Conservation (phyloP, 2,113 vertebrate genomes). For the Sminthopsis crassicaudata region DNA sequence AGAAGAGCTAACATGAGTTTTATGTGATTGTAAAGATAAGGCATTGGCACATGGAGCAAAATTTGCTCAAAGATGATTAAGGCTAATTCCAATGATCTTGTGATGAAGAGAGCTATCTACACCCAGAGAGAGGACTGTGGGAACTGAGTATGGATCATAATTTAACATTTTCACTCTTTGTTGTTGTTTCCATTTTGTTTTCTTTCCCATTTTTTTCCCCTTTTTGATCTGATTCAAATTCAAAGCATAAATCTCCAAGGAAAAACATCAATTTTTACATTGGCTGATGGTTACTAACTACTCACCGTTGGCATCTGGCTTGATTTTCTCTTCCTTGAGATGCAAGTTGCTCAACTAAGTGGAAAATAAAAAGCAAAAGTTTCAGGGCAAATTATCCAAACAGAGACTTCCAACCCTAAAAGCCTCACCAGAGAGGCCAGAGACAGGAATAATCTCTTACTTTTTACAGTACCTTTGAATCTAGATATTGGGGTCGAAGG, state of each 20-base stretch:
- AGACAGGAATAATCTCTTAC: background rate
- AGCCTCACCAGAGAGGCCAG: background rate
- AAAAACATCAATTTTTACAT: conserved; percentile 53
- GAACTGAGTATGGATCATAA: too few relatives aligned
- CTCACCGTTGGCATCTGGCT: conserved; percentile 87
- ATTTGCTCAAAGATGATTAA: background rate
- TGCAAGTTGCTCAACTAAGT: conserved; percentile 84
- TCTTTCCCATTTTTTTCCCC: too few relatives aligned
- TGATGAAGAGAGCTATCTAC: too few relatives aligned
- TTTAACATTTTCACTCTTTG: too few relatives aligned
- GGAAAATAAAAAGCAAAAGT: conserved; percentile 52
- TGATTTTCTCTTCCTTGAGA: conserved; percentile 82
- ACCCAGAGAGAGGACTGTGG: too few relatives aligned
- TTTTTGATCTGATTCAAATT: background rate
- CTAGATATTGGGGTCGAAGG: background rate
- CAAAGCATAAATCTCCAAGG: background rate
- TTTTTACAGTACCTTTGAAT: background rate
- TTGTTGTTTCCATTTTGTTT: too few relatives aligned
- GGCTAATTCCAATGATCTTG: background rate
- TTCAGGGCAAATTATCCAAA: conserved; percentile 61
- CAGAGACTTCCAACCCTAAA: conserved; percentile 28
- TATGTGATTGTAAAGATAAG: background rate
- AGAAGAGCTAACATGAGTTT: conserved; percentile 15
- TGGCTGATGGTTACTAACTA: conserved; percentile 43
- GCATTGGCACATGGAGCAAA: conserved; percentile 15